Percentiles rank a stretch among this genome's conserved stretches.
These are phyloP conservation scores for Abrostola tripartita DNA, from an alignment of 2,888 invertebrate genomes.

Conservation along the genomic window DNA sequence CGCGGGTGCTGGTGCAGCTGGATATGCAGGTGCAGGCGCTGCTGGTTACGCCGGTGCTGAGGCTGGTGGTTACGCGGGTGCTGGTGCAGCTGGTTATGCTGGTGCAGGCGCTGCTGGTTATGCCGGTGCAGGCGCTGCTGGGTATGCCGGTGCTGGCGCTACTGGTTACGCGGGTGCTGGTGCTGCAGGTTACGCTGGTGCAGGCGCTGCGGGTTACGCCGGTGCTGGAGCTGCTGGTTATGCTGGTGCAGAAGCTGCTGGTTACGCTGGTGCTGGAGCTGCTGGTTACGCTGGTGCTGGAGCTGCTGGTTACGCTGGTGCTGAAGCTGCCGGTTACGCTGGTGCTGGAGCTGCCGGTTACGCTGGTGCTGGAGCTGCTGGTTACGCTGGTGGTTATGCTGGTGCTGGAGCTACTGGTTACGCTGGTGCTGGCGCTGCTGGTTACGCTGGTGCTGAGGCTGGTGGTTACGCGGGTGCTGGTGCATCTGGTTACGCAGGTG, in stretches of 20 bases:
- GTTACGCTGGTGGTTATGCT: background rate
- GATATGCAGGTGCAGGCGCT: background rate
- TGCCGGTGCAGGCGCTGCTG: background rate
- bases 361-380: background rate
- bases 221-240: background rate
- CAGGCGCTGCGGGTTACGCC: background rate
- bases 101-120: background rate
- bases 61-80: background rate
- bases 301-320: slow-evolving; percentile 5
- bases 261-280: background rate
- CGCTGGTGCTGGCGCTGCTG: background rate
- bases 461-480: background rate
- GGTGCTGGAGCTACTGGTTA: background rate
- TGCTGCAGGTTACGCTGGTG: slow-evolving; percentile 1
- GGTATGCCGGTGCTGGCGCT: background rate
- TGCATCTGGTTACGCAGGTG: background rate
- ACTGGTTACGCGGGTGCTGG: background rate
- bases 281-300: background rate
- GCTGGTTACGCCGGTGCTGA: background rate
- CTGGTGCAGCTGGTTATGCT: background rate
- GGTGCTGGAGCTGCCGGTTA: background rate
- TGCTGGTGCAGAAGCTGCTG: background rate
- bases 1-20: background rate
- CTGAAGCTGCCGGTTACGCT: background rate
- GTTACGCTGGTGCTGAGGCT: background rate